phyloP scores from a whole-genome alignment of 2,888 invertebrate species.

The Scaptodrosophila latifasciaeformis region DNA sequence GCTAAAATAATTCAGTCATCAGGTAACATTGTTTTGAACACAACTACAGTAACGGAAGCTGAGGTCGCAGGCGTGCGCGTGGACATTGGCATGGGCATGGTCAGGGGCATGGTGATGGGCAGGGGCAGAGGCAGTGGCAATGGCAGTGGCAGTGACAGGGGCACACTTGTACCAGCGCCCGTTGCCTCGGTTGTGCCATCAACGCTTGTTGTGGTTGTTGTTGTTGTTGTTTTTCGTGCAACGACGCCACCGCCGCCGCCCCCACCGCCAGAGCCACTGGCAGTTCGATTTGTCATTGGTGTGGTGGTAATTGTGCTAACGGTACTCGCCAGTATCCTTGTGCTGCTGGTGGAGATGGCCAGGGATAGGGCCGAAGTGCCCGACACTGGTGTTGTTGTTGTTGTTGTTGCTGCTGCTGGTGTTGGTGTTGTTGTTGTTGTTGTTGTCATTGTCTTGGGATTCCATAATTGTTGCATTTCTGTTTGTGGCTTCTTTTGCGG shows the following conservation, averaged over 20 bases:
- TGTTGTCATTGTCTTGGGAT: conserved; percentile 37
- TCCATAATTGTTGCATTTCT: conserved; percentile 26
- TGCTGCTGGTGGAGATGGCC: conserved; percentile 22
- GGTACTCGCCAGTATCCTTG: too few species aligned
- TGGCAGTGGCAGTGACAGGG: conserved; percentile 32
- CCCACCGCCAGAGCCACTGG: too few species aligned
- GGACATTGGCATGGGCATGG: conserved; percentile 7
- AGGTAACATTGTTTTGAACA: conserved; percentile 76
- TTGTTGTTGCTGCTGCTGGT: conserved; percentile 36
- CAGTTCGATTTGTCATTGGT: conserved; percentile 27
- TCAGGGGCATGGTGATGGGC: neutral
- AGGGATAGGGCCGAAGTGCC: conserved; percentile 21
- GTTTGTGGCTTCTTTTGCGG: too few species aligned
- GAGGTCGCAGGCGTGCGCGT: conserved; percentile 56
- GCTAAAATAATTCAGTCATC: conserved; percentile 75
- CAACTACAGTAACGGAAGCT: conserved; percentile 76
- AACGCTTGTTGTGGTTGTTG: conserved; percentile 19
- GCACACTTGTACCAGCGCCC: too few species aligned
- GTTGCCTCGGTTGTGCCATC: too few species aligned
- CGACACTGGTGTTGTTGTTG: conserved; percentile 26
- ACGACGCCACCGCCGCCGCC: too few species aligned
- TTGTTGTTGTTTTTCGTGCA: conserved; percentile 21
- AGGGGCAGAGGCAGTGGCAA: conserved; percentile 13
- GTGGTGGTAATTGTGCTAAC: conserved; percentile 28
- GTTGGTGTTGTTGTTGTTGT: conserved; percentile 5